phyloP scores from a whole-genome alignment of 30 jellyfish, hydroid and myxozoan species.

The Pelagia noctiluca region DNA sequence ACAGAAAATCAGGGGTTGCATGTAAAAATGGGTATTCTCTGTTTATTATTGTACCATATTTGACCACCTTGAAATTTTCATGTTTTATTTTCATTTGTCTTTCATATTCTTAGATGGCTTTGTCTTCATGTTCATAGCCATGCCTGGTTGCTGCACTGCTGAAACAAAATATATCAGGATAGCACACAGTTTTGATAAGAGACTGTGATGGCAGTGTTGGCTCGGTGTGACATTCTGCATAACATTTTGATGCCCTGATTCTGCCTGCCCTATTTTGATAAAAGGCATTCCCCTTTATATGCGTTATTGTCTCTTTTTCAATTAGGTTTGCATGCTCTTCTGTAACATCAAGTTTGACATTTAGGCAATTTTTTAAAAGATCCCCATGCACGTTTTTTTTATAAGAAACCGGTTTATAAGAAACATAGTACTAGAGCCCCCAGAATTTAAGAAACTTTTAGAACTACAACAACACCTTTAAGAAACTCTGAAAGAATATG shows the following conservation, averaged over 20 bases:
- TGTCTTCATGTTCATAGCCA: slow-evolving; percentile 20
- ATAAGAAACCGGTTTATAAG: too few relatives aligned
- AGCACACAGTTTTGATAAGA: slow-evolving; percentile 8
- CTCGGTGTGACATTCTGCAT: slow-evolving; percentile 2
- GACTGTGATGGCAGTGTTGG: slow-evolving; percentile 33
- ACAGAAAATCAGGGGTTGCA: slow-evolving; percentile 6
- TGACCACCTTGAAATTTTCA: neutral
- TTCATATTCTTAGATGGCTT: slow-evolving; percentile 4
- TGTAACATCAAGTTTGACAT: too few relatives aligned
- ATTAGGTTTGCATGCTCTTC: neutral
- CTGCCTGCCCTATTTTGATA: neutral
- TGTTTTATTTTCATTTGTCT: neutral
- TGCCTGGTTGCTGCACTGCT: neutral
- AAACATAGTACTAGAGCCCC: too few relatives aligned
- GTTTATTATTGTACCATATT: neutral
- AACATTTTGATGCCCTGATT: neutral
- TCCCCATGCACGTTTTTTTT: too few relatives aligned
- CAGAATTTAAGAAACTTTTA: too few relatives aligned
- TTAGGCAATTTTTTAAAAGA: too few relatives aligned
- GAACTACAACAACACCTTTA: too few relatives aligned
- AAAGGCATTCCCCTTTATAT: neutral
- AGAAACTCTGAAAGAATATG: too few relatives aligned
- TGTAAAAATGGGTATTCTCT: neutral
- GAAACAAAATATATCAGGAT: neutral
- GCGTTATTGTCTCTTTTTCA: neutral